Conservation (phyloP, 2,888 invertebrate species). For the Coronaproctus castanopsis region DNA sequence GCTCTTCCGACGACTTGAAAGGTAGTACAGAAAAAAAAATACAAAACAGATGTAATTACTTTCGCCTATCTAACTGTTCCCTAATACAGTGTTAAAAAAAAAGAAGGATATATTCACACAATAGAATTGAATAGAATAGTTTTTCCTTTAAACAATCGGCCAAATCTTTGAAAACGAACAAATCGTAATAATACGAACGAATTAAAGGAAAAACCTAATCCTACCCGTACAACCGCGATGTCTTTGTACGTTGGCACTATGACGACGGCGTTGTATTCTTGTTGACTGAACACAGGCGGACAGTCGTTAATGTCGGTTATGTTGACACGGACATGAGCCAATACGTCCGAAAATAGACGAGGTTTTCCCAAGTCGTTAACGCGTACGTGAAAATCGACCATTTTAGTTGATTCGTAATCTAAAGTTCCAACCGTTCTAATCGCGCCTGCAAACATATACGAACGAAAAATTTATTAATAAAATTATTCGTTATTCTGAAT, state of each 20-base stretch:
- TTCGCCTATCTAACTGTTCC: too few species aligned
- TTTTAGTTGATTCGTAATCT: conserved; percentile 53
- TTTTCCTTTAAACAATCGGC: too few species aligned
- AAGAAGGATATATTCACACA: too few species aligned
- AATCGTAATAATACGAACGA: too few species aligned
- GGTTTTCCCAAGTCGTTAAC: conserved; percentile 70
- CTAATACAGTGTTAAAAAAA: too few species aligned
- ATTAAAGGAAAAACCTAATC: background rate
- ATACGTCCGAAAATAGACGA: conserved; percentile 51
- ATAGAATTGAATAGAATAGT: too few species aligned
- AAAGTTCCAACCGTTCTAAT: conserved; percentile 52
- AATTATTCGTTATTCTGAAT: too few species aligned
- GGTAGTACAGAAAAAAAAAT: too few species aligned
- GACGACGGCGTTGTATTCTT: conserved; percentile 51
- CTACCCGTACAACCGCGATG: conserved; percentile 45
- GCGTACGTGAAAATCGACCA: conserved; percentile 63
- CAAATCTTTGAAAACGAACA: too few species aligned
- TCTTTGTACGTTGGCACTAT: conserved; percentile 62
- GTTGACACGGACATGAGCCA: conserved; percentile 55
- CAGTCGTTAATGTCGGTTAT: conserved; percentile 76
- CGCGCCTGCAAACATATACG: conserved; percentile 50
- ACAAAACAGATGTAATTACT: too few species aligned
- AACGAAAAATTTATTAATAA: too few species aligned
- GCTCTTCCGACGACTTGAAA: too few species aligned
- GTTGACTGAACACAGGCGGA: conserved; percentile 54